A percentile compares a stretch with the other conserved stretches of the same genome.
These are phyloP conservation scores for Gastrophysa polygoni DNA, from an alignment of 2,888 invertebrate species.

Conservation along the genomic window DNA sequence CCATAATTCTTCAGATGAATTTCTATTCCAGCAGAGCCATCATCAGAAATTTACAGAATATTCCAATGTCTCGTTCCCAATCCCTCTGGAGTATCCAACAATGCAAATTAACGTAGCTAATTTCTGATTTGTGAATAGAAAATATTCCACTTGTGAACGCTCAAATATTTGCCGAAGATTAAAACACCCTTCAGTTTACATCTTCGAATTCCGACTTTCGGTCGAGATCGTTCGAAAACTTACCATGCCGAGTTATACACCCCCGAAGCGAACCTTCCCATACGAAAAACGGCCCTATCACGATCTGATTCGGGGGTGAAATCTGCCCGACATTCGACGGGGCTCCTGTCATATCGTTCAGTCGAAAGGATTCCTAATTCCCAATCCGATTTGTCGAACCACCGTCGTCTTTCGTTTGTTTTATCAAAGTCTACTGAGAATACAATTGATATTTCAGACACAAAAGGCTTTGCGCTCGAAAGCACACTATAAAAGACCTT, in stretches of 20 bases:
- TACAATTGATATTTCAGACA: constrained; percentile 45
- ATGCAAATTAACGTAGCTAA: constrained; percentile 30
- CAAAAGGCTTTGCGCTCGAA: constrained; percentile 42
- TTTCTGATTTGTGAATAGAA: constrained; percentile 37
- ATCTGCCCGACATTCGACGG: neutral
- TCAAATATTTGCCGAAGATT: constrained; percentile 45
- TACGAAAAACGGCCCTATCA: neutral
- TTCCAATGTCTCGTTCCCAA: constrained; percentile 10
- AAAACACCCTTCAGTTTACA: constrained; percentile 43
- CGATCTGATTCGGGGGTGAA: neutral
- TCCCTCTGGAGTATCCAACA: constrained; percentile 8
- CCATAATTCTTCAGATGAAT: too few relatives aligned
- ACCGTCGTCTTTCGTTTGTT: constrained; percentile 49
- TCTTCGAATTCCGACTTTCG: constrained; percentile 36
- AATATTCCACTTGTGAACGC: constrained; percentile 37
- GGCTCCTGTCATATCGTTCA: constrained; percentile 14
- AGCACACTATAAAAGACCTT: constrained; percentile 42
- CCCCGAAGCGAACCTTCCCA: neutral
- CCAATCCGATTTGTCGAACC: constrained; percentile 52
- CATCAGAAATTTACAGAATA: constrained; percentile 18
- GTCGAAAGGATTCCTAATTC: constrained; percentile 38
- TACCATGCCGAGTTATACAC: neutral
- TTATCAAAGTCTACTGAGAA: constrained; percentile 45
- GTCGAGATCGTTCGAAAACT: constrained; percentile 29
- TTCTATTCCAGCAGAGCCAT: neutral